Evolutionary conservation across 1,140 invertebrate genomes (phyloP).

Genomic region (Drosophila takahashii): DNA sequence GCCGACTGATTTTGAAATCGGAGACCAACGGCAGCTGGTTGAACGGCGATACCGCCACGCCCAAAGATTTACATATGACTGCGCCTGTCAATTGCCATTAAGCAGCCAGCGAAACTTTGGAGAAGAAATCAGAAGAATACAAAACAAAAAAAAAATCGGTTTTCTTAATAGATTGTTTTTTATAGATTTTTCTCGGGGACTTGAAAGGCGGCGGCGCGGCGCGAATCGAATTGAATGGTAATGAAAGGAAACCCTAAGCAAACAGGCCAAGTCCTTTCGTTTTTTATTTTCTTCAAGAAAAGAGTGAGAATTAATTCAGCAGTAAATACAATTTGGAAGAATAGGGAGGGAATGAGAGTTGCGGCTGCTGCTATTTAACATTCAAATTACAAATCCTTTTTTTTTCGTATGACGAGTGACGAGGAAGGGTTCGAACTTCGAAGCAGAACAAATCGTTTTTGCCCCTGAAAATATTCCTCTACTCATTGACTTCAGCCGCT

Average conservation of each 20-base stretch:
- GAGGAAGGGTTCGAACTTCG: constrained; percentile 34
- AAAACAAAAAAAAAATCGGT: constrained; percentile 34
- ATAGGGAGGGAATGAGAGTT: constrained; percentile 20
- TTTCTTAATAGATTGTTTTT: constrained; percentile 64
- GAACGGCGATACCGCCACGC: constrained; percentile 31
- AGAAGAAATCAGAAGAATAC: constrained; percentile 28
- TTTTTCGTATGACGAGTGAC: constrained; percentile 11
- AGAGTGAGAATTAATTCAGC: constrained; percentile 76
- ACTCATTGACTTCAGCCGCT: constrained; percentile 74
- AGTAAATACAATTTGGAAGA: constrained; percentile 73
- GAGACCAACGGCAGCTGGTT: constrained; percentile 43
- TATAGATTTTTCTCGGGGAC: constrained; percentile 38
- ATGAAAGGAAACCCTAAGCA: constrained; percentile 71
- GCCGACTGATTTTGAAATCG: constrained; percentile 37
- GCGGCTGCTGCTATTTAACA: constrained; percentile 71
- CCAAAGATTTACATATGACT: constrained; percentile 75
- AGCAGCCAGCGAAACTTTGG: constrained; percentile 38
- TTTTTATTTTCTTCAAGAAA: constrained; percentile 38
- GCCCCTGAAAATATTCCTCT: background rate
- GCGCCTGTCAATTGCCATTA: constrained; percentile 76
- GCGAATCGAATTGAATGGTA: constrained; percentile 39
- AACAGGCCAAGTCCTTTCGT: constrained; percentile 57
- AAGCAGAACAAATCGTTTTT: constrained; percentile 58
- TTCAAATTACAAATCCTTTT: constrained; percentile 82
- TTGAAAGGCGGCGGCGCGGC: constrained; percentile 46